Percentiles rank a stretch among this genome's conserved stretches.
Conservation (phyloP, 2,113 vertebrate genomes). For the Gallinago jamesoni region DNA sequence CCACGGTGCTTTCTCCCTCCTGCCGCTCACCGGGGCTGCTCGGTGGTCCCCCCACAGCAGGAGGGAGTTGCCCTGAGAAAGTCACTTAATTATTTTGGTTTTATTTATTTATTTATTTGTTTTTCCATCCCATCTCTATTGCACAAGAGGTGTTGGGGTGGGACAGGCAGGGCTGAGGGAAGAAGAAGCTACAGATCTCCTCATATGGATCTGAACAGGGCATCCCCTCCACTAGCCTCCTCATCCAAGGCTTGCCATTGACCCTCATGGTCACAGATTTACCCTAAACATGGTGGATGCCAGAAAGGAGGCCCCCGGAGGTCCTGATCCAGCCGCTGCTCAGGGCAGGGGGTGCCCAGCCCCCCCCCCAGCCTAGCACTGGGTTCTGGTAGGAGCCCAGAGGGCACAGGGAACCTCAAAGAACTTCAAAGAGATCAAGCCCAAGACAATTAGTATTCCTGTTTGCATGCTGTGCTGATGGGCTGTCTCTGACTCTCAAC, state of each 20-base stretch:
- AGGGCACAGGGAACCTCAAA: background rate
- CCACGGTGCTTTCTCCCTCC: background rate
- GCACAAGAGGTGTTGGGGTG: background rate
- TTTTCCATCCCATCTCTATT: background rate
- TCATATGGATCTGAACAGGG: background rate
- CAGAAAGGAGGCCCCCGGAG: rapidly evolving
- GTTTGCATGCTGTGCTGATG: background rate
- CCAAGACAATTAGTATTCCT: background rate
- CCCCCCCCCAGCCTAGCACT: background rate
- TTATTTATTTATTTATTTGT: too few relatives aligned
- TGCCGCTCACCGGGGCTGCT: background rate
- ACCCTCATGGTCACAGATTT: background rate
- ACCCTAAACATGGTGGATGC: rapidly evolving
- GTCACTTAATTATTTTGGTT: background rate
- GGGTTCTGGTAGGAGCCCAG: background rate
- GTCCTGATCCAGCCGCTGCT: background rate
- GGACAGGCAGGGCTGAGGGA: background rate
- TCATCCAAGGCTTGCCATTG: background rate
- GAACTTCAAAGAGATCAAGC: background rate
- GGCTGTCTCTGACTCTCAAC: background rate
- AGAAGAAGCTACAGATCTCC: background rate
- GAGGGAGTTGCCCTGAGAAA: background rate
- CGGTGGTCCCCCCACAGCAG: background rate
- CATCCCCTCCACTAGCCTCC: background rate
- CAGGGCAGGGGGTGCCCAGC: background rate